Percentiles rank a stretch among this genome's conserved stretches.
Conservation (phyloP, 2,888 invertebrate genomes). For the Empis livida region DNA sequence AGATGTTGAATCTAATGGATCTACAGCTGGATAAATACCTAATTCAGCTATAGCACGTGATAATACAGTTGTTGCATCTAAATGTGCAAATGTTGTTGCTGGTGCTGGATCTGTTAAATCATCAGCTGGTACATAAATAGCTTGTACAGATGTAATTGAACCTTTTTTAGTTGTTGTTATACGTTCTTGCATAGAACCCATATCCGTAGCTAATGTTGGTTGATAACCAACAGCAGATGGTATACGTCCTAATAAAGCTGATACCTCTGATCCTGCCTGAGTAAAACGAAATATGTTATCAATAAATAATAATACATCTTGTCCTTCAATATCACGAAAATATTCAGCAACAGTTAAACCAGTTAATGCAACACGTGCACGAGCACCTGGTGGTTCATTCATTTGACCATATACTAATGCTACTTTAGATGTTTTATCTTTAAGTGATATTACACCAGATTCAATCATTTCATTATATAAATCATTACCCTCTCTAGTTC, state of each 20-base stretch:
- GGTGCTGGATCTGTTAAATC: slow-evolving; percentile 95
- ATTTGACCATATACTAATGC: slow-evolving; percentile 92
- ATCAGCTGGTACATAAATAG: slow-evolving; percentile 92
- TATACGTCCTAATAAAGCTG: slow-evolving; percentile 88
- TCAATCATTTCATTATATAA: slow-evolving; percentile 96
- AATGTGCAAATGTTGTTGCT: slow-evolving; percentile 90
- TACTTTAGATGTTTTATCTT: slow-evolving; percentile 82
- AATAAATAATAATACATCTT: slow-evolving; percentile 88
- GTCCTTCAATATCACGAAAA: slow-evolving; percentile 90
- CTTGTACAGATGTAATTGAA: slow-evolving; percentile 92
- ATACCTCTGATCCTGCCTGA: slow-evolving; percentile 81
- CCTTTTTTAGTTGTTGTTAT: slow-evolving; percentile 42
- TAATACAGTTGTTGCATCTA: slow-evolving; percentile 90
- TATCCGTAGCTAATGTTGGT: slow-evolving; percentile 90
- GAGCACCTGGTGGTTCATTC: slow-evolving; percentile 95
- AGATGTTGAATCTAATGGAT: slow-evolving; percentile 86
- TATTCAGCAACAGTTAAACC: slow-evolving; percentile 90
- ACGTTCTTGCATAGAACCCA: slow-evolving; percentile 94
- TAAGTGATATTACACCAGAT: slow-evolving; percentile 80
- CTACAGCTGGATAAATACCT: slow-evolving; percentile 90
- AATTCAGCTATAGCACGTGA: slow-evolving; percentile 87
- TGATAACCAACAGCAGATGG: slow-evolving; percentile 95
- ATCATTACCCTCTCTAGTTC: slow-evolving; percentile 93
- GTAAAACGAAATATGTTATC: slow-evolving; percentile 96
- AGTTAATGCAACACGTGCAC: slow-evolving; percentile 86